These are phyloP conservation scores for Drosophila histrio DNA, from an alignment of 2,888 invertebrate genomes.

Conservation along the genomic window DNA sequence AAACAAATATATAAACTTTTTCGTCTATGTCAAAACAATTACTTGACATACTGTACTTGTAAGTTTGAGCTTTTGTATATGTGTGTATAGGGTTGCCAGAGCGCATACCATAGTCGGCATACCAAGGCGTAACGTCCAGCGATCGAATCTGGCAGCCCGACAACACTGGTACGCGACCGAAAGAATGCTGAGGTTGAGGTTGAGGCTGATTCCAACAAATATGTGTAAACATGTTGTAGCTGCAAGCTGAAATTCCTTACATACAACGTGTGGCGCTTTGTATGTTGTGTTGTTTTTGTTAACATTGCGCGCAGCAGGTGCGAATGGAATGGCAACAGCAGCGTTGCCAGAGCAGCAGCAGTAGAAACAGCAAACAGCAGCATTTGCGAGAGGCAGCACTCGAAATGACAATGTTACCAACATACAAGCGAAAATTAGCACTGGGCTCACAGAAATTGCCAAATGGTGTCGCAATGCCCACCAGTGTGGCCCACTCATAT, in stretches of 20 bases:
- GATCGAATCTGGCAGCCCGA: slow-evolving; percentile 61
- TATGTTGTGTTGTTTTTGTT: slow-evolving; percentile 12
- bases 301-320: slow-evolving; percentile 52
- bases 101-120: slow-evolving; percentile 26
- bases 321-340: slow-evolving; percentile 39
- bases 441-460: slow-evolving; percentile 59
- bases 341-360: slow-evolving; percentile 71
- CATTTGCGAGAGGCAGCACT: slow-evolving; percentile 41
- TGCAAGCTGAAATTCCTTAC: slow-evolving; percentile 1
- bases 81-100: slow-evolving; percentile 59
- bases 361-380: slow-evolving; percentile 13
- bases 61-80: not conserved
- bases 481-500: slow-evolving; percentile 45
- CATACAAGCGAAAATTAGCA: slow-evolving; percentile 76
- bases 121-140: slow-evolving; percentile 47
- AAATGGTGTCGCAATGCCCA: not conserved
- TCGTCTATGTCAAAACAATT: too few relatives aligned
- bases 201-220: slow-evolving; percentile 18
- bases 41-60: not conserved
- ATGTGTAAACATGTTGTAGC: slow-evolving; percentile 15
- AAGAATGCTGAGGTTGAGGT: slow-evolving; percentile 49
- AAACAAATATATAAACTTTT: too few relatives aligned
- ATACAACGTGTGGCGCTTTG: not conserved
- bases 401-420: slow-evolving; percentile 79
- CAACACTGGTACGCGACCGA: slow-evolving; percentile 48